Evolutionary conservation across 2,888 invertebrate species (phyloP).

Genomic region (Nomada ruficornis): DNA sequence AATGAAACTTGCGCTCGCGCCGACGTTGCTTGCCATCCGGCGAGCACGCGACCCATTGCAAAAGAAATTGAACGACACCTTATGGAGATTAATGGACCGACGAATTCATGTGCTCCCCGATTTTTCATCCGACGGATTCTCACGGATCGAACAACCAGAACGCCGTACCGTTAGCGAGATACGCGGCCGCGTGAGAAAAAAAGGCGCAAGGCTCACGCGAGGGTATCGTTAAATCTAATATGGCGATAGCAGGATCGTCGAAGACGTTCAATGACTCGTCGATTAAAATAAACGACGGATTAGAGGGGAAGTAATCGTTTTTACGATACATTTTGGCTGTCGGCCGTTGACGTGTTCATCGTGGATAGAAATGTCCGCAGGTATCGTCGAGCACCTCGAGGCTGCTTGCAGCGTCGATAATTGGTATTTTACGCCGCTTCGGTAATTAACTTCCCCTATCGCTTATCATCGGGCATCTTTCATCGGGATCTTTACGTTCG

Average conservation of each 20-base stretch:
- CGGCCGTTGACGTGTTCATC: constrained; percentile 38
- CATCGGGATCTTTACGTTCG: constrained; percentile 22
- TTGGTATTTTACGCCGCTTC: constrained; percentile 40
- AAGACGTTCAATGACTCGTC: constrained; percentile 5
- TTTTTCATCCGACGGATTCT: constrained; percentile 36
- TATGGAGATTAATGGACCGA: constrained; percentile 4
- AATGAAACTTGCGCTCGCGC: background rate
- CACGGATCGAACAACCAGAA: constrained; percentile 60
- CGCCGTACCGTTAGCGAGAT: constrained; percentile 57
- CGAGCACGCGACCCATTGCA: background rate
- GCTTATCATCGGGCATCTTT: constrained; percentile 13
- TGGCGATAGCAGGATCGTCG: constrained; percentile 15
- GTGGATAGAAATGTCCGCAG: background rate
- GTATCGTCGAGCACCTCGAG: constrained; percentile 23
- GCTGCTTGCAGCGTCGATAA: constrained; percentile 26
- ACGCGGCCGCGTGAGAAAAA: constrained; percentile 60
- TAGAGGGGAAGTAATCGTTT: constrained; percentile 22
- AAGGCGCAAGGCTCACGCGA: constrained; percentile 38
- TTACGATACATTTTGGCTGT: constrained; percentile 45
- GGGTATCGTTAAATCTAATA: constrained; percentile 50
- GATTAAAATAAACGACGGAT: constrained; percentile 26
- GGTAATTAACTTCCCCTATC: constrained; percentile 45
- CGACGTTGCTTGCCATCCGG: background rate
- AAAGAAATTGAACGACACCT: background rate
- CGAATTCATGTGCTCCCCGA: background rate